Conservation (phyloP, 1,140 invertebrate species). For the Conus ventricosus region DNA sequence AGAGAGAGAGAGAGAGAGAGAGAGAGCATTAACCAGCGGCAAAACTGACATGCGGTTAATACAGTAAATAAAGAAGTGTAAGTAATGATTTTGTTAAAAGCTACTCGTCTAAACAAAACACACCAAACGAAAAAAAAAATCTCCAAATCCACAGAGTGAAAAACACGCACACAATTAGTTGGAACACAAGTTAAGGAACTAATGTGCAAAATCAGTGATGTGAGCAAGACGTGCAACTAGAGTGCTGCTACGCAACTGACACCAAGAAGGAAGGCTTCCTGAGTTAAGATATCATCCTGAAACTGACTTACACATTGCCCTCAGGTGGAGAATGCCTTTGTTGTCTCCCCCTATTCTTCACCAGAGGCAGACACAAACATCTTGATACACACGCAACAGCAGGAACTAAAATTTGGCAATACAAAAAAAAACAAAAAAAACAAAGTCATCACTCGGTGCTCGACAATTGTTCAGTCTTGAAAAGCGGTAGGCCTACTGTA, state of each 20-base stretch:
- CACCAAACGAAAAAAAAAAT: background rate
- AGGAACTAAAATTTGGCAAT: no score
- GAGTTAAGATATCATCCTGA: background rate
- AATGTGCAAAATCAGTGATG: background rate
- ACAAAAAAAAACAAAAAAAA: no score
- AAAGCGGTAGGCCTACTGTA: no score
- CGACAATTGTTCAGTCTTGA: no score
- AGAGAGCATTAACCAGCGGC: background rate
- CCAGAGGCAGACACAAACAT: no score
- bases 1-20: background rate
- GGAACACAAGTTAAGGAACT: no score
- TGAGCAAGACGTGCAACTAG: background rate
- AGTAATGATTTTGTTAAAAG: no score
- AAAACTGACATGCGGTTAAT: background rate
- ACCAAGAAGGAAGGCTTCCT: background rate
- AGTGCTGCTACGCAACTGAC: background rate
- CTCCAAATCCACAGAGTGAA: no score
- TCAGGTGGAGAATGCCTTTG: background rate
- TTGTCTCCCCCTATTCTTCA: background rate
- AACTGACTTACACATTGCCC: background rate
- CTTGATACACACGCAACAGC: no score
- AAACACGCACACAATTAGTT: no score
- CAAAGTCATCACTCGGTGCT: no score
- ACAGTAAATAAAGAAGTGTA: no score
- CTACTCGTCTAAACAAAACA: background rate